Evolutionary conservation across 2,797 vertebrate species (phyloP), one percentile per base, ranked within the genome.

Genomic region (Vireo griseus): DNA sequence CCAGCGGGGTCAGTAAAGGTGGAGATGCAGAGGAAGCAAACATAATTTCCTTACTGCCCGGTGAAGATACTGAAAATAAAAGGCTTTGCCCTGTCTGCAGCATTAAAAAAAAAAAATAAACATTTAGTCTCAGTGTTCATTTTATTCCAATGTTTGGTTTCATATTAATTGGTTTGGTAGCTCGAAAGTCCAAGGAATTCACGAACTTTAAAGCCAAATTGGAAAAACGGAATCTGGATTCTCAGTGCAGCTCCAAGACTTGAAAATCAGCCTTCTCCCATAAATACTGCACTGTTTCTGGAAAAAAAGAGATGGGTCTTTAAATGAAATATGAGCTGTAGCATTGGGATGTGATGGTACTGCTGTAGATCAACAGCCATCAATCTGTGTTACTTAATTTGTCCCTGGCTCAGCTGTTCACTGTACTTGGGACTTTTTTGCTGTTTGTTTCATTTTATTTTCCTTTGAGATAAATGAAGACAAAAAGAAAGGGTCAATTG

Each of bases 381-480:
- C 95, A 96, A 87, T 96, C 94, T 94, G 58, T 68, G 93, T 94
- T 95, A 91, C 88, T 96, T 97, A 95, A 95, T 88, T 91, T 94
- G 92, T 92, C 87, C 85, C 93, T 96, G 89, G 78, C 89, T 95
- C 94, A 92, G 86, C 92, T 95, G 94, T 87, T 96, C 85, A 13
- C 94, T 87, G 57, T 89, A 48, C 73, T 92, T 80, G 77, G 91
- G 87, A 91, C 90, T 85, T 91, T 76, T 88, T 72, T 76, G 83
- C 73, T 94, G 78, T 81, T 94, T 86, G 84, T 69, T 95, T 92
- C 77, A 59, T 92, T 97, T 91, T 86, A 94, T 88, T 94, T 96
- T 87, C 85, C 61, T 87, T 71, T 26, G 62, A 96, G 92, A 94
- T 95, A 91, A 96, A 96, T 94, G 79, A 91, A 96, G 89, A 90